Percentiles rank a stretch among this genome's conserved stretches.
phyloP scores from a whole-genome alignment of 1,140 invertebrate genomes.

The Camponotus floridanus region DNA sequence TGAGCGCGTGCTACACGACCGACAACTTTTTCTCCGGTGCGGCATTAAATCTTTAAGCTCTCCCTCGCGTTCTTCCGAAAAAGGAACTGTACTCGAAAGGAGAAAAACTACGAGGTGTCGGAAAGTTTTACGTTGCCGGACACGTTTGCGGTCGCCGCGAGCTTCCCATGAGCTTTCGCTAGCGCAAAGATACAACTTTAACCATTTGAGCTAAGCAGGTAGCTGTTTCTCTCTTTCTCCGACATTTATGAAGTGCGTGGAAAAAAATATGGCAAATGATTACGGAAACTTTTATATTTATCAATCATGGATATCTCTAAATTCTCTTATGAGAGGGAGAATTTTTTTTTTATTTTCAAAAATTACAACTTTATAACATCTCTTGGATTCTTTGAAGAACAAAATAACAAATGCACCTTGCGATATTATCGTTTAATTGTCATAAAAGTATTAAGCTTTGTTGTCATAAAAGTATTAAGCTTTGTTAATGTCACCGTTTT shows the following conservation, averaged over 20 bases:
- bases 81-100: slow-evolving; percentile 1
- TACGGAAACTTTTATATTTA: slow-evolving; percentile 12
- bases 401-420: background rate
- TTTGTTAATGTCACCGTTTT: background rate
- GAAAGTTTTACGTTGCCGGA: slow-evolving; percentile 69
- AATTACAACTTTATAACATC: background rate
- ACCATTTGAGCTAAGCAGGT: slow-evolving; percentile 51
- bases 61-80: slow-evolving; percentile 53
- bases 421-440: background rate
- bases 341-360: background rate
- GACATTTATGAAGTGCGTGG: slow-evolving; percentile 30
- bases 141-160: slow-evolving; percentile 46
- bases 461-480: background rate
- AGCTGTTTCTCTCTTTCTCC: background rate
- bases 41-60: slow-evolving; percentile 60
- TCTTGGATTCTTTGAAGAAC: background rate
- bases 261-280: slow-evolving; percentile 42
- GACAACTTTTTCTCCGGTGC: slow-evolving; percentile 48
- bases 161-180: slow-evolving; percentile 39
- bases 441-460: background rate
- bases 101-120: slow-evolving; percentile 66
- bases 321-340: background rate
- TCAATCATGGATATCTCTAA: background rate
- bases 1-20: slow-evolving; percentile 49
- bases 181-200: slow-evolving; percentile 52